These are phyloP conservation scores for Micrasema minimum DNA, from an alignment of 1,140 invertebrate genomes.

Conservation along the genomic window DNA sequence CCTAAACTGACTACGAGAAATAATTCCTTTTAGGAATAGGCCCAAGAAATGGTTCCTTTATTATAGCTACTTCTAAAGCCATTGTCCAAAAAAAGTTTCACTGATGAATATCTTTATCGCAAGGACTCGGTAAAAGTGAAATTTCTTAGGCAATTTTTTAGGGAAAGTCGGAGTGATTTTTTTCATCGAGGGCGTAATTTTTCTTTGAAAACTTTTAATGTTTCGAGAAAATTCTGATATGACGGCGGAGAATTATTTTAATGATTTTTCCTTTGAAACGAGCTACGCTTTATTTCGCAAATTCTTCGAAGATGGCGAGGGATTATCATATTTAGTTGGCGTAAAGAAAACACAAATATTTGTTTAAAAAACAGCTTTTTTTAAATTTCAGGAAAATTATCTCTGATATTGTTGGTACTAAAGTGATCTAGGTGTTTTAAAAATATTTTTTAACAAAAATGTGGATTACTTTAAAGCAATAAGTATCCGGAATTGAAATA, in stretches of 20 bases:
- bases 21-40: slow-evolving; percentile 35
- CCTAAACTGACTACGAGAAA: slow-evolving; percentile 22
- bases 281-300: slow-evolving; percentile 1
- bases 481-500: no score
- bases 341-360: slow-evolving; percentile 9
- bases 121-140: slow-evolving; percentile 31
- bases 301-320: not conserved
- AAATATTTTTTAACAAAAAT: no score
- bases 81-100: slow-evolving; percentile 29
- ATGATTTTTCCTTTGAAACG: slow-evolving; percentile 20
- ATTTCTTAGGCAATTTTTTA: slow-evolving; percentile 21
- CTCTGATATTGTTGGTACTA: no score
- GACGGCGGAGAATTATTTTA: slow-evolving; percentile 10
- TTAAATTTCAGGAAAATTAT: no score
- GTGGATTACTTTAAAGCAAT: no score
- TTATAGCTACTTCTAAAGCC: slow-evolving; percentile 16
- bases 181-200: slow-evolving; percentile 28
- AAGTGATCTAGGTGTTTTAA: no score
- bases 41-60: slow-evolving; percentile 17
- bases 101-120: slow-evolving; percentile 36
- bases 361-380: no score
- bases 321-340: not conserved
- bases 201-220: slow-evolving; percentile 30
- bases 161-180: slow-evolving; percentile 22
- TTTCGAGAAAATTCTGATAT: slow-evolving; percentile 20